phyloP scores from a whole-genome alignment of 2,113 vertebrate genomes.

The Salvelinus alpinus region DNA sequence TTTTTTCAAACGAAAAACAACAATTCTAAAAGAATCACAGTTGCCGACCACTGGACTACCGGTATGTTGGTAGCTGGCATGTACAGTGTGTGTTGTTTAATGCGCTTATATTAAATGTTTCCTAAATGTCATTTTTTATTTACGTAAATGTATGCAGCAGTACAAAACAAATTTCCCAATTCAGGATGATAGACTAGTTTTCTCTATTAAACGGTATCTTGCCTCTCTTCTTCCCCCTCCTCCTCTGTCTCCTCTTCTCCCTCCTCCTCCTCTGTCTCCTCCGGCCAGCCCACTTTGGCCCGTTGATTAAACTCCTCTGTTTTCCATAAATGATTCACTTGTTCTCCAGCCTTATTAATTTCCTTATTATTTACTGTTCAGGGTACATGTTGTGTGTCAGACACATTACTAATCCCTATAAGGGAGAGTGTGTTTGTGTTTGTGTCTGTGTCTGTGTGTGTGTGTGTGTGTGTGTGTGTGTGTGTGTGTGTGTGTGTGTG shows the following conservation, averaged over 20 bases:
- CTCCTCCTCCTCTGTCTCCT: slow-evolving; percentile 29
- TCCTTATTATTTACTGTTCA: slow-evolving; percentile 53
- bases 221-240: background rate
- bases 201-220: background rate
- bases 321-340: slow-evolving; percentile 60
- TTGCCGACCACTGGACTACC: too few relatives aligned
- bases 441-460: background rate
- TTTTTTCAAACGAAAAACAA: too few relatives aligned
- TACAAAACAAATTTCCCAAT: too few relatives aligned
- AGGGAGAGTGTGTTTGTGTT: background rate
- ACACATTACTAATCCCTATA: slow-evolving; percentile 27
- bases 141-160: too few relatives aligned
- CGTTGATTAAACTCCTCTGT: slow-evolving; percentile 52
- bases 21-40: too few relatives aligned
- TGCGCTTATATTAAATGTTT: too few relatives aligned
- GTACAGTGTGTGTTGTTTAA: too few relatives aligned
- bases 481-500: background rate
- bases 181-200: too few relatives aligned
- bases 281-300: slow-evolving; percentile 31
- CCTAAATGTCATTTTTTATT: too few relatives aligned
- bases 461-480: background rate
- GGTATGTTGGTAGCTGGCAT: too few relatives aligned
- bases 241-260: background rate
- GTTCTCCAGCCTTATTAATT: slow-evolving; percentile 55
- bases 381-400: slow-evolving; percentile 7